A percentile compares a stretch with the other conserved stretches of the same genome.
Conservation (phyloP, 2,797 vertebrate genomes). For the Psittacula echo region DNA sequence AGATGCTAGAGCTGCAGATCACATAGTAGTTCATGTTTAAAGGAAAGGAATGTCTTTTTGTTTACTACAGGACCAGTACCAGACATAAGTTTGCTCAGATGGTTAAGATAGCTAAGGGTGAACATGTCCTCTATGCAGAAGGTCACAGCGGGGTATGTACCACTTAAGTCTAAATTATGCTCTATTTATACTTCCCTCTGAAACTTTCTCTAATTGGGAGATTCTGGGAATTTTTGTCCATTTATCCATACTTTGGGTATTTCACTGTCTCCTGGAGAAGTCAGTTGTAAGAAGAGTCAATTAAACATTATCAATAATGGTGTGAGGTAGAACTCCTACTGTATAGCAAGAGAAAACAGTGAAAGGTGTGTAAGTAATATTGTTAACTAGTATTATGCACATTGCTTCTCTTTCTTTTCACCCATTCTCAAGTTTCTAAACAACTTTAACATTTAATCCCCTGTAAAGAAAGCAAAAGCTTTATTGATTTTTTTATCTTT, state of each 20-base stretch:
- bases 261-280: not conserved
- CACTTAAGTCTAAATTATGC: constrained; percentile 16
- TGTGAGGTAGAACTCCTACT: not conserved
- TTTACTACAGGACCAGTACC: constrained; percentile 14
- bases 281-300: not conserved
- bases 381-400: not conserved
- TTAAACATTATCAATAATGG: not conserved
- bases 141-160: not conserved
- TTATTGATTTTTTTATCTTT: not conserved
- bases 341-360: not conserved
- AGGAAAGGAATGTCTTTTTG: constrained; percentile 21
- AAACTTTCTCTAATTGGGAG: constrained; percentile 18
- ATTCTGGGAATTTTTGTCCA: not conserved
- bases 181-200: constrained; percentile 28
- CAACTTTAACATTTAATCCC: not conserved
- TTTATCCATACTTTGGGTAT: not conserved
- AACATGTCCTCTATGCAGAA: constrained; percentile 8
- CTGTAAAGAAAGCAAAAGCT: not conserved
- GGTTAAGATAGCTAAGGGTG: not conserved
- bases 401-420: not conserved
- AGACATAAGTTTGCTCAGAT: constrained; percentile 27
- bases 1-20: not conserved
- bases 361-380: not conserved
- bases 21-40: constrained; percentile 20
- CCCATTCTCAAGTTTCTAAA: not conserved